A percentile compares a stretch with the other conserved stretches of the same genome.
phyloP scores from a whole-genome alignment of 2,113 vertebrate species.

The Epinephelus moara region DNA sequence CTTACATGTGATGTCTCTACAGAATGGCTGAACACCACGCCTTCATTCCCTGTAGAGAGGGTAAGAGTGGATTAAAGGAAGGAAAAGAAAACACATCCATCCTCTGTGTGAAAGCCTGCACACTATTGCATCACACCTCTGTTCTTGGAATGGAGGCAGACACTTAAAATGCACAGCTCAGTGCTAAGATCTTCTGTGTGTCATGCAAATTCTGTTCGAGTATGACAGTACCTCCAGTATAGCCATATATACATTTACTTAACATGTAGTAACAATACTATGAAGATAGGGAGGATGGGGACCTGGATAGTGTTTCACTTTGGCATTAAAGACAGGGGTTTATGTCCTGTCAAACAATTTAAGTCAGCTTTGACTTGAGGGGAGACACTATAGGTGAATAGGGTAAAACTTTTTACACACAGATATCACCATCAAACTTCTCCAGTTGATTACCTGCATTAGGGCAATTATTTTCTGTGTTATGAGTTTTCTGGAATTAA shows the following conservation, averaged over 20 bases:
- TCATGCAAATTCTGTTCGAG: not conserved
- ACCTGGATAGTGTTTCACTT: not conserved
- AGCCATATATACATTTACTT: not conserved
- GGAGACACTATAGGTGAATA: too few species aligned
- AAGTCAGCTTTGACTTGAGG: not conserved
- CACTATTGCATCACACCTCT: constrained; percentile 19
- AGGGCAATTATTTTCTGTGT: too few species aligned
- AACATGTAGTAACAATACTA: not conserved
- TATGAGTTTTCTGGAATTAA: too few species aligned
- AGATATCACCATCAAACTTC: too few species aligned
- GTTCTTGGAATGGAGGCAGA: not conserved
- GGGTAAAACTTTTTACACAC: too few species aligned
- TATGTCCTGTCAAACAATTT: not conserved
- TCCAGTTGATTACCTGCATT: too few species aligned
- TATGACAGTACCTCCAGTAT: not conserved
- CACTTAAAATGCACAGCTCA: constrained; percentile 30
- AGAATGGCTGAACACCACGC: constrained; percentile 96
- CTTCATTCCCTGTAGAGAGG: constrained; percentile 90
- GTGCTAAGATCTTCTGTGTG: not conserved
- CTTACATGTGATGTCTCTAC: constrained; percentile 98
- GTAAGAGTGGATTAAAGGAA: constrained; percentile 36
- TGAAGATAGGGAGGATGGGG: not conserved
- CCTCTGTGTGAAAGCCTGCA: constrained; percentile 29
- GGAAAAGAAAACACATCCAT: constrained; percentile 5
- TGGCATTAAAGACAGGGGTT: not conserved